Evolutionary conservation across 2,888 invertebrate genomes (phyloP).

Genomic region (Patella ulyssiponensis): DNA sequence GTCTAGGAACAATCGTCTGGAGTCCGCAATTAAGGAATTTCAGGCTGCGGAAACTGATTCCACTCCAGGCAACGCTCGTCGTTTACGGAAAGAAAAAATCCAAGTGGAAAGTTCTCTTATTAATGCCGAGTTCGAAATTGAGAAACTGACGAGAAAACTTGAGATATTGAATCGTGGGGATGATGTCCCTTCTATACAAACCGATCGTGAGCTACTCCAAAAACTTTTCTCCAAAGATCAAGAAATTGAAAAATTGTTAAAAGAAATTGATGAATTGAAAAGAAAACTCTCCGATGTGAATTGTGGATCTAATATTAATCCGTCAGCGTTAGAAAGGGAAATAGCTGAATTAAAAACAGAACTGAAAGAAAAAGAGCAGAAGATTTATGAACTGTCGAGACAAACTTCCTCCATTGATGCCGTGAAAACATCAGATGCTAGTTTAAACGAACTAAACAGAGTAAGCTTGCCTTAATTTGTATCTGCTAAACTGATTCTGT

Average conservation of each 20-base stretch:
- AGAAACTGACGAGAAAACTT: slow-evolving; percentile 38
- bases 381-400: slow-evolving; percentile 17
- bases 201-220: background rate
- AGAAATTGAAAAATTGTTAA: slow-evolving; percentile 20
- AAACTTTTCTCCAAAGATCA: slow-evolving; percentile 9
- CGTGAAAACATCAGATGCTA: slow-evolving; percentile 15
- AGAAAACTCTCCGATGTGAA: slow-evolving; percentile 35
- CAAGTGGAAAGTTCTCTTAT: slow-evolving; percentile 45
- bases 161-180: slow-evolving; percentile 18
- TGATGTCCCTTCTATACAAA: background rate
- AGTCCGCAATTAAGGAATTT: slow-evolving; percentile 37
- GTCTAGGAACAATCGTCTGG: slow-evolving; percentile 36
- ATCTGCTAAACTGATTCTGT: background rate
- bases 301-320: slow-evolving; percentile 21
- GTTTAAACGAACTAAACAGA: slow-evolving; percentile 31
- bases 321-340: slow-evolving; percentile 36
- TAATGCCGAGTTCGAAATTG: slow-evolving; percentile 43
- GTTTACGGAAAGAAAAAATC: slow-evolving; percentile 46
- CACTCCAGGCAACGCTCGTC: slow-evolving; percentile 34
- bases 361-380: slow-evolving; percentile 25
- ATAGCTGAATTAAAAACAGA: slow-evolving; percentile 37
- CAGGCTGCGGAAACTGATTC: slow-evolving; percentile 36
- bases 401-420: slow-evolving; percentile 26
- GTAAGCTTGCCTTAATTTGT: slow-evolving; percentile 20
- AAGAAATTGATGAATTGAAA: slow-evolving; percentile 36